These are phyloP conservation scores for Bombycilla garrulus DNA, from an alignment of 2,113 vertebrate genomes.

Conservation along the genomic window DNA sequence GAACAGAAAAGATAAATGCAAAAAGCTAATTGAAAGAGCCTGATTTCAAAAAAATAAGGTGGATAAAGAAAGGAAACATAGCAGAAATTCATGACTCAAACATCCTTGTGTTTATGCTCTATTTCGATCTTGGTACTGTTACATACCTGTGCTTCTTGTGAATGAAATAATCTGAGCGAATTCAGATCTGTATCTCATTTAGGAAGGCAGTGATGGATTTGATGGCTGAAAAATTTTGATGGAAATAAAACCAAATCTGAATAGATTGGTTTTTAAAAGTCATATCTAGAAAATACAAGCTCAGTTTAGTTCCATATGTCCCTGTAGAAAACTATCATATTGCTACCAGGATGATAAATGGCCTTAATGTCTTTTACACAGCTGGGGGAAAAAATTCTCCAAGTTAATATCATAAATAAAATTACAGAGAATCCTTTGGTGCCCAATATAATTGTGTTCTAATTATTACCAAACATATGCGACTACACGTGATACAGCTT, in stretches of 20 bases:
- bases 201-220: not conserved
- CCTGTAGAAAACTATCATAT: not conserved
- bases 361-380: not conserved
- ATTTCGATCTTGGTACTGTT: not conserved
- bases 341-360: not conserved
- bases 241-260: not conserved
- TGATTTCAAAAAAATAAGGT: not conserved
- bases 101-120: not conserved
- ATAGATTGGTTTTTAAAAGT: not conserved
- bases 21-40: not conserved
- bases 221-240: not conserved
- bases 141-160: not conserved
- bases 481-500: not conserved
- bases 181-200: not conserved
- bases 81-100: not conserved
- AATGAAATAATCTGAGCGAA: not conserved
- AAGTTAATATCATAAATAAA: conserved; percentile 21
- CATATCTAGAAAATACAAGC: not conserved
- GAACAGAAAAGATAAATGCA: not conserved
- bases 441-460: not conserved
- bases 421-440: not conserved
- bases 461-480: not conserved
- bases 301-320: not conserved
- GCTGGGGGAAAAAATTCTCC: not conserved
- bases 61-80: not conserved